phyloP scores from a whole-genome alignment of 2,113 vertebrate genomes.

The Zosterops lateralis region DNA sequence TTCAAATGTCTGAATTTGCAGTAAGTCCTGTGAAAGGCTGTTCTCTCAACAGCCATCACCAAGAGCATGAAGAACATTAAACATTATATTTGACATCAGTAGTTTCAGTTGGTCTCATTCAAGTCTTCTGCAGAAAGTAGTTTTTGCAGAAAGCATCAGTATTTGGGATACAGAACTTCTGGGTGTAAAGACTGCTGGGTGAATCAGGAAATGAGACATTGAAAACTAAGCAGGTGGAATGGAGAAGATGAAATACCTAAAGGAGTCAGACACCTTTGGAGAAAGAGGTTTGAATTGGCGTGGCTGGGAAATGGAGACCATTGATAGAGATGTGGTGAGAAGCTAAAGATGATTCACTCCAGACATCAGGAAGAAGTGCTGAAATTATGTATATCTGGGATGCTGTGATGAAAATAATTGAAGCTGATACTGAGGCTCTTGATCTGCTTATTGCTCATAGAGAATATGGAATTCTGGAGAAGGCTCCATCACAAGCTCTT shows the following conservation, averaged over 20 bases:
- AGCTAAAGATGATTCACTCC: not conserved
- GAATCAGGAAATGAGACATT: not conserved
- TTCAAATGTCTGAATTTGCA: not conserved
- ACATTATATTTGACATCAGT: not conserved
- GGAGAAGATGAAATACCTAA: not conserved
- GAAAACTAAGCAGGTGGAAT: not conserved
- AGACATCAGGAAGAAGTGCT: not conserved
- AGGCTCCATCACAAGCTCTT: not conserved
- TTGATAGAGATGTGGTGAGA: fast-evolving
- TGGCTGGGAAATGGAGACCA: not conserved
- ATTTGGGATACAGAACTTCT: not conserved
- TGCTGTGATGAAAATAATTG: not conserved
- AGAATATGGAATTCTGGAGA: not conserved
- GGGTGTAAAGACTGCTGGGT: not conserved
- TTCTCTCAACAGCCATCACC: not conserved
- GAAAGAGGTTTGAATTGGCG: not conserved
- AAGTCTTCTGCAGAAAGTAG: not conserved
- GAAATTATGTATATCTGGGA: not conserved
- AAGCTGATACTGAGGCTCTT: not conserved
- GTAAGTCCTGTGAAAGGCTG: not conserved
- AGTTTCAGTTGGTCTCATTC: not conserved
- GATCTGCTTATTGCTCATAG: not conserved
- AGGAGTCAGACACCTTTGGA: not conserved
- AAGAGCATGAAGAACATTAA: not conserved
- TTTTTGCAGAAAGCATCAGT: not conserved